Conservation (phyloP, 2,113 vertebrate genomes). For the Cryptomyrus ogoouensis region DNA sequence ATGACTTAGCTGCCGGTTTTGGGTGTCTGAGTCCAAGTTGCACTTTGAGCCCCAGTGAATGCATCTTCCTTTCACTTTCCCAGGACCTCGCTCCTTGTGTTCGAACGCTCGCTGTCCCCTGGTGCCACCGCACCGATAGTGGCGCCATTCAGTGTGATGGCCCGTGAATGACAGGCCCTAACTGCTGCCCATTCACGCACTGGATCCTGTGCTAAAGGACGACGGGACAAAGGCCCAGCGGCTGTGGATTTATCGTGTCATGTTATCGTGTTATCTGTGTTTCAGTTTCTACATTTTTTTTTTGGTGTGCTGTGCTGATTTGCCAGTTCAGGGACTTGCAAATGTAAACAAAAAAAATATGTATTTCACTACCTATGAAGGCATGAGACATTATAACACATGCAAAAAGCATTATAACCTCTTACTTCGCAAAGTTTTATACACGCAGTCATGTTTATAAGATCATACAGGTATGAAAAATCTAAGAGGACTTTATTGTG, state of each 20-base stretch:
- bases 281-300: neutral
- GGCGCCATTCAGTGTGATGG: neutral
- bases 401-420: neutral
- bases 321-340: neutral
- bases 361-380: neutral
- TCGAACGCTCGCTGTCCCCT: neutral
- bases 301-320: neutral
- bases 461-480: neutral
- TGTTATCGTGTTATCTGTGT: neutral
- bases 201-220: neutral
- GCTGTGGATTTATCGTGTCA: neutral
- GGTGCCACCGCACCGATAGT: neutral
- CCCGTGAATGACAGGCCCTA: conserved; percentile 8
- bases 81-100: conserved; percentile 17
- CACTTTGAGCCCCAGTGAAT: conserved; percentile 24
- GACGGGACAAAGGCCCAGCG: neutral
- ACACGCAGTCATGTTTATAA: neutral
- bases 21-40: conserved; percentile 21
- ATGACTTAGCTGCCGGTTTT: conserved; percentile 29
- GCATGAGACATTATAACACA: neutral
- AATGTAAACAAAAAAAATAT: neutral
- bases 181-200: neutral
- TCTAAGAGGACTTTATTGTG: neutral
- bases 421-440: neutral
- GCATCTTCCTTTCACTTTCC: conserved; percentile 24